phyloP scores from a whole-genome alignment of 2,113 vertebrate species.

The Picathartes gymnocephalus region DNA sequence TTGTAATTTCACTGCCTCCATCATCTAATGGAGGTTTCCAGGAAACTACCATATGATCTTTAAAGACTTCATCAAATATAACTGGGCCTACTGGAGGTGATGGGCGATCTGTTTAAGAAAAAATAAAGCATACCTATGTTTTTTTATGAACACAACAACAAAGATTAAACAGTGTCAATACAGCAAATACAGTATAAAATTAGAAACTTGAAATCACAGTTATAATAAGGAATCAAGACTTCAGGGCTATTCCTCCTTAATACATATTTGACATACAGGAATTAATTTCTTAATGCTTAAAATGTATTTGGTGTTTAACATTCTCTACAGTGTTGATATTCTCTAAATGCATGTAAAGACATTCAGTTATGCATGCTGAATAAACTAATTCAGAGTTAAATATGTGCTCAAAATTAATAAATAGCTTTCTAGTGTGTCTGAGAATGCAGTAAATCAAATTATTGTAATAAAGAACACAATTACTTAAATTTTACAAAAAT shows the following conservation, averaged over 20 bases:
- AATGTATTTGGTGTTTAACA: neutral
- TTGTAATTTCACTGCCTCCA: constrained; percentile 90
- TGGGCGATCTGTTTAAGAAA: constrained; percentile 83
- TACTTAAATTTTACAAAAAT: neutral
- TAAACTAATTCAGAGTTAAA: neutral
- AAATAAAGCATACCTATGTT: neutral
- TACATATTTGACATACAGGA: neutral
- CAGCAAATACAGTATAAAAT: neutral
- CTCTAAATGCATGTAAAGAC: neutral
- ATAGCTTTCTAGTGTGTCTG: neutral
- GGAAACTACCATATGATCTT: constrained; percentile 91
- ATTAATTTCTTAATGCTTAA: neutral
- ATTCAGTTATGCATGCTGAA: neutral
- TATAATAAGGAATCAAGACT: neutral
- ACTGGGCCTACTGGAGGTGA: constrained; percentile 93
- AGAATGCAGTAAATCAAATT: neutral
- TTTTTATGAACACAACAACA: neutral
- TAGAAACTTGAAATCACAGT: neutral
- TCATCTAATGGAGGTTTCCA: constrained; percentile 97
- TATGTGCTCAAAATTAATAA: neutral
- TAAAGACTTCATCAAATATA: constrained; percentile 92
- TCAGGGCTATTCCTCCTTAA: neutral
- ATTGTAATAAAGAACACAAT: neutral
- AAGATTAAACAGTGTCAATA: neutral
- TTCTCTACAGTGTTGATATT: neutral